Evolutionary conservation across 2,113 vertebrate genomes (phyloP).

Genomic region (Oriolus oriolus): DNA sequence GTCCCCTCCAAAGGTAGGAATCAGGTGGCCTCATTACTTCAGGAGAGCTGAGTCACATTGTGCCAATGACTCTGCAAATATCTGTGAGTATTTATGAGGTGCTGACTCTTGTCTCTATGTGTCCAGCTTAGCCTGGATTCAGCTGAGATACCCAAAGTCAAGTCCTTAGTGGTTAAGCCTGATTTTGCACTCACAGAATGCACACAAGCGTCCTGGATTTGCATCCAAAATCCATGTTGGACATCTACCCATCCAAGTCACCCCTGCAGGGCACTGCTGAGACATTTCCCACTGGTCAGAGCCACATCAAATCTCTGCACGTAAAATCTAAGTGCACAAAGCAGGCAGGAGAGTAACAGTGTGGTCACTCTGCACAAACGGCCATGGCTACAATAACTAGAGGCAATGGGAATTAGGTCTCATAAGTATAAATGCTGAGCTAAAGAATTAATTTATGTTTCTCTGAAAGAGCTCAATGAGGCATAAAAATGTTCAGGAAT

Average conservation of each 20-base stretch:
- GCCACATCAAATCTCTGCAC: background rate
- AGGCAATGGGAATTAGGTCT: background rate
- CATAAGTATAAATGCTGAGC: background rate
- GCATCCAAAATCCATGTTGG: background rate
- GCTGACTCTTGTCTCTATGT: background rate
- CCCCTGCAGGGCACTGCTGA: background rate
- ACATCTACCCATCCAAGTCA: background rate
- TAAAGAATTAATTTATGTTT: background rate
- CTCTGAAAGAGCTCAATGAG: conserved; percentile 12
- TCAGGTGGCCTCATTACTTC: background rate
- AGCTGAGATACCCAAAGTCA: background rate
- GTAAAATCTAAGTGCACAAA: background rate
- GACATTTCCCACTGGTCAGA: background rate
- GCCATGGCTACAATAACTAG: background rate
- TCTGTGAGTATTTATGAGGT: background rate
- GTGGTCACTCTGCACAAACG: background rate
- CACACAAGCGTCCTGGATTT: background rate
- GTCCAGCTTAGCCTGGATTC: background rate
- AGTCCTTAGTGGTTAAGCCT: background rate
- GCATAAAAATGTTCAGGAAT: conserved; percentile 3
- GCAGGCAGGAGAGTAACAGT: background rate
- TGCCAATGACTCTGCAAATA: background rate
- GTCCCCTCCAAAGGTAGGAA: background rate
- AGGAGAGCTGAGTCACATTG: background rate
- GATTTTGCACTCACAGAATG: background rate